Evolutionary conservation across 2,888 invertebrate genomes (phyloP), one percentile per base, ranked within the genome.

Genomic region (Nemotelus pantherinus): DNA sequence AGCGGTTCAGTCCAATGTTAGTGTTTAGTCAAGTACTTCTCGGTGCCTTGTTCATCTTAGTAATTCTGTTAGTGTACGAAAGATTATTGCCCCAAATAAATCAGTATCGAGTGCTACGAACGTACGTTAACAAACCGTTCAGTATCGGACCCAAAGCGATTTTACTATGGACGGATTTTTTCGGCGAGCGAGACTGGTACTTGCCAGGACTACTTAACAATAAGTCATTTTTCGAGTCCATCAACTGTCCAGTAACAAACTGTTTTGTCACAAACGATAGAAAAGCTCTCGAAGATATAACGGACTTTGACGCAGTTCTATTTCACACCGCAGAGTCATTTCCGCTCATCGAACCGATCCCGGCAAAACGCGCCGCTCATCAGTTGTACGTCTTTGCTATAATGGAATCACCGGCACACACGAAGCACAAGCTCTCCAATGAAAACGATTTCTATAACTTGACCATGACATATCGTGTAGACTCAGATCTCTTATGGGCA

Each of bases 391-490:
- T 90, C 1, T 90, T 88, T 80, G 86, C 88, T 0, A 83, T 87
- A 55, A 84, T 89, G 82, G 90, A 90, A 82, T 83, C 87, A 2
- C 87, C 87, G 3, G 85, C 85, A 0, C 85, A 86, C 80, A 86
- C 87, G 0, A 85, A 86, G 75, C 86, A 86, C 77, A 77, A 82
- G 2, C 81, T 87, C 6, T 80, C 81, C 45, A 83, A 85, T 65
- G 86, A 87, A 63, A 81, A 83, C 5, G 81, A 85, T 50, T 89
- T 90, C 77, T 92, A 89, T 81, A 91, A 91, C 81, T 83, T 88
- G 79, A 90, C 90, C 2, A 90, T 90, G 89, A 89, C 88, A 0
- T 90, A 90, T 82, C 86, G 89, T 78, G 80, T 88, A 78, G 89
- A 88, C 80, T 90, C 90, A 77, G 89, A 90, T 80, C 82, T 89